Conservation (phyloP, 2,888 invertebrate species). For the Exocentrus adspersus region DNA sequence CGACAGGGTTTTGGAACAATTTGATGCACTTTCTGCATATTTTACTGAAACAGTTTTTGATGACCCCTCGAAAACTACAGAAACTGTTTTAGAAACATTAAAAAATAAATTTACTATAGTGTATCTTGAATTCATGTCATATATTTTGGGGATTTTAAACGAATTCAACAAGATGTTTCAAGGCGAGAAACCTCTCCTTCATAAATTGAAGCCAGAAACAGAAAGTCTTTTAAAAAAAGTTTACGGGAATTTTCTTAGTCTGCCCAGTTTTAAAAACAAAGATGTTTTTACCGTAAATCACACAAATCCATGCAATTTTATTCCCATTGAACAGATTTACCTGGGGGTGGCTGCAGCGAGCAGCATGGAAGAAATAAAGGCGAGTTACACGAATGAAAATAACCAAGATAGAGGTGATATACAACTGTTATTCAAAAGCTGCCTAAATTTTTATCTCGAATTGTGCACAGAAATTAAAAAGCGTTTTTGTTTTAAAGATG, state of each 20-base stretch:
- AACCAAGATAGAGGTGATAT: background rate
- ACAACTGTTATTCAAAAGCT: background rate
- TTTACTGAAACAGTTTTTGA: background rate
- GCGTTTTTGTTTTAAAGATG: constrained; percentile 8
- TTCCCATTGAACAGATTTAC: background rate
- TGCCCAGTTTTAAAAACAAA: background rate
- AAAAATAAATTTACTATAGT: constrained; percentile 6
- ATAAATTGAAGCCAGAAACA: background rate
- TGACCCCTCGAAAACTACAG: background rate
- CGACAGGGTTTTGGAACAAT: background rate
- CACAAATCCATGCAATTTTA: background rate
- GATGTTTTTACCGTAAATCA: background rate
- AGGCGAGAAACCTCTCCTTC: background rate
- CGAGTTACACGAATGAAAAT: no score
- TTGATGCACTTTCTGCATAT: background rate
- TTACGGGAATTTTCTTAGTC: background rate
- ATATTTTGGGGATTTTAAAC: constrained; percentile 11
- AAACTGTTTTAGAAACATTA: constrained; percentile 3
- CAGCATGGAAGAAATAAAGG: background rate
- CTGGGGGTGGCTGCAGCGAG: background rate
- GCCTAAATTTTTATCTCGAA: constrained; percentile 8
- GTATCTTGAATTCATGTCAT: constrained; percentile 12
- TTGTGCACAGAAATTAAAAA: constrained; percentile 8
- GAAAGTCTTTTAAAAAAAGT: background rate
- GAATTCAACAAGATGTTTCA: background rate